Evolutionary conservation across 2,113 vertebrate species (phyloP), one percentile per base, ranked within the genome.

Genomic region (Laterallus jamaicensis): DNA sequence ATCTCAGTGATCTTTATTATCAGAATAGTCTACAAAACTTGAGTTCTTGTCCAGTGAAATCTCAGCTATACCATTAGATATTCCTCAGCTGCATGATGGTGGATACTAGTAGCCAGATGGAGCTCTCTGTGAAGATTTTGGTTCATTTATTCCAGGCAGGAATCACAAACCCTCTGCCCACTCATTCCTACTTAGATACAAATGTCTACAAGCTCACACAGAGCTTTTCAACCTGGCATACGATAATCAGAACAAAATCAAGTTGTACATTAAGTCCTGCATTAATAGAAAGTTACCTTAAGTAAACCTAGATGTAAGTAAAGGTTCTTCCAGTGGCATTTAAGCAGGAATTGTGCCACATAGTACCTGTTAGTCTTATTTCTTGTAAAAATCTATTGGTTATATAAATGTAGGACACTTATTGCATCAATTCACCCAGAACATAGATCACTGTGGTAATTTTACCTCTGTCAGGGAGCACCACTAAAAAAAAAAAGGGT

Each of bases 131-230:
- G 93, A 74, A 68, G 79, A 86, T 76, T 68, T 81, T 90, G 75
- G 71, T 52, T 96, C 92, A 82, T 95, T 96, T 93, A 92, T 67
- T 94, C 76, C 79, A 75, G 63, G 75, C 84, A 93, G 94, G 90
- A 93, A 60, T 47, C 7, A 2, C 0, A 0, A 26, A 74, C 68
- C 79, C 82, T 86, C 94, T 96, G 85, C 87, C 79, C 68, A 77
- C 78, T 92, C 67, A 11, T 85, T 94, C 80, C 87, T 80, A 54
- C 82, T 83, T 17, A 74, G 37, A 49, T 49, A 94, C 79, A 90
- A 96, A 94, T 28, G 56, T 35, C 39, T 85, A 92, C 89, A 93
- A 64, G 66, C 87, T 93, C 89, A 87, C 69, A 76, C 58, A 76
- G 83, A 63, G 81, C 42, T 62, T 54, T 58, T 40, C 64, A 85